These are phyloP conservation scores for Nettapus auritus DNA, from an alignment of 2,113 vertebrate genomes.

Conservation along the genomic window DNA sequence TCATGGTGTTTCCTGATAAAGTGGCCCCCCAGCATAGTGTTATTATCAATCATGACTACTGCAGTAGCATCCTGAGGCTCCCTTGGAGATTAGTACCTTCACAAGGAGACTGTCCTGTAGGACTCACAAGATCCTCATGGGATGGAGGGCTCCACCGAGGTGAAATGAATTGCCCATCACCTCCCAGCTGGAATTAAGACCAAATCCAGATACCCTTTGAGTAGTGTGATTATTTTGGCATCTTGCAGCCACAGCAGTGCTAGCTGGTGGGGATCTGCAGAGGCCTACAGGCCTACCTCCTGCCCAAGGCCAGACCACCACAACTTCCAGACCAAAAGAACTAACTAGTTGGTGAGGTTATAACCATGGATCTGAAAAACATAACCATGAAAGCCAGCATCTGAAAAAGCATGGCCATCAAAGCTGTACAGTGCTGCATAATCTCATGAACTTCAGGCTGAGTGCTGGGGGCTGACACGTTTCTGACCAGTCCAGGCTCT, in stretches of 20 bases:
- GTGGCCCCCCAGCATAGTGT: background rate
- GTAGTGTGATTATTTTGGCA: background rate
- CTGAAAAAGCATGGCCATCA: background rate
- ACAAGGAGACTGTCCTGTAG: background rate
- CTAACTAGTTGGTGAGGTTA: background rate
- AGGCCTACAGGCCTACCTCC: background rate
- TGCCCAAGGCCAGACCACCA: background rate
- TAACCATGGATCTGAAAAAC: background rate
- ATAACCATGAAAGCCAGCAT: background rate
- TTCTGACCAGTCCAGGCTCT: background rate
- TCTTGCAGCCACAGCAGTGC: rapidly evolving
- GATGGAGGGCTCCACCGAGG: background rate
- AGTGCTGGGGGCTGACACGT: background rate
- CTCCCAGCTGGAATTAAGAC: background rate
- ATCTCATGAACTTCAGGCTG: background rate
- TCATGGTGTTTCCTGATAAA: slow-evolving; percentile 20
- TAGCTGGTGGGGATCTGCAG: background rate
- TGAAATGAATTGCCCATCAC: background rate
- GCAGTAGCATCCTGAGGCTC: background rate
- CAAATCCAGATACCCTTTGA: background rate
- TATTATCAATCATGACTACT: background rate
- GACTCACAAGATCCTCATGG: background rate
- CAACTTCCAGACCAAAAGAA: background rate
- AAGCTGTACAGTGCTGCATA: background rate
- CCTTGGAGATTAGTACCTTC: background rate